Evolutionary conservation across 2,888 invertebrate species (phyloP).

Genomic region (Metallyticus violacea): DNA sequence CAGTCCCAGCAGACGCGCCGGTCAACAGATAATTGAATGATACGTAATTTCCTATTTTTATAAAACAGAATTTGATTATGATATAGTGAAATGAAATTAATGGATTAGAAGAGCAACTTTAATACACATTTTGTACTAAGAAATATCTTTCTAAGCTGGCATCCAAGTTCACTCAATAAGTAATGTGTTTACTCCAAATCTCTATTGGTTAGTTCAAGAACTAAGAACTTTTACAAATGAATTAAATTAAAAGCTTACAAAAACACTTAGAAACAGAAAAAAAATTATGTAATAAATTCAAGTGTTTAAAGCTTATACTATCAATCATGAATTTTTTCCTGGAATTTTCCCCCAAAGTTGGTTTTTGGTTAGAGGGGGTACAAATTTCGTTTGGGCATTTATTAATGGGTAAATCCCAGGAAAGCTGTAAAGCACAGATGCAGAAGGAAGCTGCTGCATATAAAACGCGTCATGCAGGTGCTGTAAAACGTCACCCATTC

Average conservation of each 20-base stretch:
- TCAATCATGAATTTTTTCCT: background rate
- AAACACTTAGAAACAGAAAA: background rate
- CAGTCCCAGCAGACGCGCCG: too few species aligned
- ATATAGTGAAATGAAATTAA: too few species aligned
- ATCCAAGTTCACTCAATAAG: too few species aligned
- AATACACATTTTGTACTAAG: too few species aligned
- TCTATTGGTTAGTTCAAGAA: too few species aligned
- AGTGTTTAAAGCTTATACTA: background rate
- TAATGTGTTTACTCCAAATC: too few species aligned
- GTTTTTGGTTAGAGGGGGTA: background rate
- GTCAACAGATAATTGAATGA: too few species aligned
- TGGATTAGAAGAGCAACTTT: too few species aligned
- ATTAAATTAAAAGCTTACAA: background rate
- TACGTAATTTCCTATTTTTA: too few species aligned
- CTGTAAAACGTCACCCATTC: background rate
- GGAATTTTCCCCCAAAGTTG: background rate
- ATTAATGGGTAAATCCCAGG: background rate
- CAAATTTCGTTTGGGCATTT: background rate
- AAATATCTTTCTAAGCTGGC: too few species aligned
- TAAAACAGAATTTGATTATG: too few species aligned
- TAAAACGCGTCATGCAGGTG: background rate
- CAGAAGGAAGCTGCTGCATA: background rate
- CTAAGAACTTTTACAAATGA: too few species aligned
- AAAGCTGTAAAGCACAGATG: background rate
- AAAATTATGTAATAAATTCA: background rate